Base-by-base conservation (phyloP, 2,113 vertebrate genomes). In the Spilogale gracilis region DNA sequence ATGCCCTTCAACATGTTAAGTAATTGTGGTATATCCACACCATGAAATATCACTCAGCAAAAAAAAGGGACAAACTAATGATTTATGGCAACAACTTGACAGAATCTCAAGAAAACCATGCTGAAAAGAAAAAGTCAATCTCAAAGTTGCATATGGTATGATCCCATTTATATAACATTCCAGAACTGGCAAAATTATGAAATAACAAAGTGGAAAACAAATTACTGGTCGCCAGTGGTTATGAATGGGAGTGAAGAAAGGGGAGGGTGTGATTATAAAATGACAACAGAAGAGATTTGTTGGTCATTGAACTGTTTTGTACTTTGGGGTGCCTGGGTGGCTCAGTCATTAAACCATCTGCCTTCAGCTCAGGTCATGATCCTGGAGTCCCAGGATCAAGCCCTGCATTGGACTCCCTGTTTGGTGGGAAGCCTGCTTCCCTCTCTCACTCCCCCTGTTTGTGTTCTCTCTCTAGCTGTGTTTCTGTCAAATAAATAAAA, bases 121-220 rank as follows among this genome's bases (percentile, higher is more conserved):
- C 9, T 85, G 65, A 17, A 13, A 89, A 61, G 87, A 92, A 73
- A 94, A 81, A 86, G 73, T 32, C 45, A 95, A 83, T 61, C 11
- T 27, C 80, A 65, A 95, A 93, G 54, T 63, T 79, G 90, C 5
- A 67, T 67, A 65, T 23, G 38, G 3, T 65, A 61, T 43, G 17
- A 84, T 60, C 9, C 48, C 56, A 73, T 58, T 91, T 71, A 84
- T 60, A 50, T 38, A 69, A 79, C 12, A 91, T 58, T 63, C 84
- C 88, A 30, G 38, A 93, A 95, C 67, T 80, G 54, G 61, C 48
- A 95, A 83, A 96, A 93, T 50, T 88, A 91, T 6, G 76, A 43
- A 90, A 54, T 38, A 32, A 80, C 30, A 84, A 93, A 88, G 87
- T 12, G 45, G 7, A 79, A 92, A 84, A 73, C 45, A 82, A 50